Base-by-base conservation (phyloP, 2,888 invertebrate genomes). In the Coleophora deauratella region DNA sequence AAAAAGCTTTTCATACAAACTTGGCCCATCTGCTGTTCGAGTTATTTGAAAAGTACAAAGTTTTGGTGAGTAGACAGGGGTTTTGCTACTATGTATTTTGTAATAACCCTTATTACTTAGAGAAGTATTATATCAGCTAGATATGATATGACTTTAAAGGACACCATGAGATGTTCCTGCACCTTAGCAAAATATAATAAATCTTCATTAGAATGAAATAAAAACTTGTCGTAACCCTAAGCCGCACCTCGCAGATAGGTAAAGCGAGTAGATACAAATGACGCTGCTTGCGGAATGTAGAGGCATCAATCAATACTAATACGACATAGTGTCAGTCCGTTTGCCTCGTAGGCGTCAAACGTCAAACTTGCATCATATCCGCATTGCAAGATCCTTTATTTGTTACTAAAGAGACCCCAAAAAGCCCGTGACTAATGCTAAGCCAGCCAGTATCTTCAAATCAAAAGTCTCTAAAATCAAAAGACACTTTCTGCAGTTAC, bases 301-400 rank as follows among this genome's bases (percentile, higher is more conserved):
- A 52, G 54, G 50, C 57, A 67, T 66, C 61, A 68, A 66, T 71
- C 65, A 66, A 71, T 72, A 69, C 62, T 63, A 57, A 66, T 62
- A 61, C 51, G 58, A 59, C 57, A 51, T 55, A 58, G 57, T 60
- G 57, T 46, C 51, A 55, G 49, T 47, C 61, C 55, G 59, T 60
- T 60, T 55, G 49, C 57, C 58, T 64, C 53, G 52, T 54, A 51
- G 53, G 51, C 52, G 47, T 49, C 45, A 35, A 28, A 27, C 52
- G 47, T 49, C 45, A 35, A 28, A 27, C 36, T 32, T 35, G 32
- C 32, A 40, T 40, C 12, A 36, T 32, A 40, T 35, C 30, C 34
- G 35, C 27, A 30, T 35, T 33, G 27, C 9, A 3, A 34, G 9
- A 34, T 11, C 9, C 34, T 11, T 21, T 21, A 21, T 21, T 21